Evolutionary conservation across 2,888 invertebrate species (phyloP).

Genomic region (Fabriciana adippe): DNA sequence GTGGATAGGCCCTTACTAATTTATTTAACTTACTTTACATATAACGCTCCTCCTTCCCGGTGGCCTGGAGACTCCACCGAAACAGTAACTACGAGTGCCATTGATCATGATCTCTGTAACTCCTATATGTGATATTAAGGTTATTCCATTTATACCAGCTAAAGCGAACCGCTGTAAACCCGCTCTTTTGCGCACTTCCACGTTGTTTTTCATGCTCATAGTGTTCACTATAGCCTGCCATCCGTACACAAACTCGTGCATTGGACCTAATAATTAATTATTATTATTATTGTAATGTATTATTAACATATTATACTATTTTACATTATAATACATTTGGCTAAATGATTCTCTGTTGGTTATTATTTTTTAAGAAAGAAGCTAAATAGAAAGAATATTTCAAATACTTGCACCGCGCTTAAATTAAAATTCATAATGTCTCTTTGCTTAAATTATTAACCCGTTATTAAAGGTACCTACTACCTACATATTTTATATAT

Average conservation of each 20-base stretch:
- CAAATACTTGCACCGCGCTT: no score
- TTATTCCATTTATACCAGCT: slow-evolving; percentile 76
- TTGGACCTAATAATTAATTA: slow-evolving; percentile 56
- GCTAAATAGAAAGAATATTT: no score
- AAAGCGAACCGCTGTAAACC: slow-evolving; percentile 74
- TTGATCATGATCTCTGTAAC: slow-evolving; percentile 78
- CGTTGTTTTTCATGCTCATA: slow-evolving; percentile 79
- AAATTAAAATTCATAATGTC: no score
- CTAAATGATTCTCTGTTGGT: no score
- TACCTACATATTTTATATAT: background rate
- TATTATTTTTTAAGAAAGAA: no score
- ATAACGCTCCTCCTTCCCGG: slow-evolving; percentile 72
- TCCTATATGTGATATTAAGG: slow-evolving; percentile 74
- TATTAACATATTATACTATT: no score
- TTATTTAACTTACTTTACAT: slow-evolving; percentile 62
- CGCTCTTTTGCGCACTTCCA: slow-evolving; percentile 75
- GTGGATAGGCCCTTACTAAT: background rate
- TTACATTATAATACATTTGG: no score
- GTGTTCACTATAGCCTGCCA: slow-evolving; percentile 80
- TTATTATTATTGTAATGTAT: no score
- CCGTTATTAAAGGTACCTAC: background rate
- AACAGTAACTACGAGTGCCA: slow-evolving; percentile 72
- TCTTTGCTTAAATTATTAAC: no score
- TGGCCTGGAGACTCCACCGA: slow-evolving; percentile 72
- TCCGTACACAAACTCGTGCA: slow-evolving; percentile 78